Evolutionary conservation across 2,888 invertebrate species (phyloP).

Genomic region (Bhutanitis thaidina): DNA sequence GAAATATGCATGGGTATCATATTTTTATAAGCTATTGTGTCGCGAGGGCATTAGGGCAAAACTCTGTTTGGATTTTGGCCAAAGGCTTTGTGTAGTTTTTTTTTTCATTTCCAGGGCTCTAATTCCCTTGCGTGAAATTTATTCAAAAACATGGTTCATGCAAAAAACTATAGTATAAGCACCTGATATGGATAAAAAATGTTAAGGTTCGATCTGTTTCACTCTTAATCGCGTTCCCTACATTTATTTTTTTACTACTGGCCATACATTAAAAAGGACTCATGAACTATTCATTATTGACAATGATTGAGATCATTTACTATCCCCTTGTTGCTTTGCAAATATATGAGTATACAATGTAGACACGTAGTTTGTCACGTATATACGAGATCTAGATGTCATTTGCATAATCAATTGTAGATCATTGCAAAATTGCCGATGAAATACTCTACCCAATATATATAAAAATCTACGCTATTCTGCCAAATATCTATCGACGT

Average conservation of each 20-base stretch:
- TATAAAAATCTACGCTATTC: too few species aligned
- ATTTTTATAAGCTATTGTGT: constrained; percentile 36
- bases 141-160: constrained; percentile 9
- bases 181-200: constrained; percentile 13
- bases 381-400: too few species aligned
- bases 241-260: background rate
- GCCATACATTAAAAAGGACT: too few species aligned
- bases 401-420: too few species aligned
- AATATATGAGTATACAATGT: too few species aligned
- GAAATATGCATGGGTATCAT: constrained; percentile 49
- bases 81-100: constrained; percentile 19
- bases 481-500: too few species aligned
- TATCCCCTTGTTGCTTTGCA: too few species aligned
- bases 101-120: constrained; percentile 15
- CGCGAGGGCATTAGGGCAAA: constrained; percentile 41
- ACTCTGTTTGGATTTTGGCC: constrained; percentile 29
- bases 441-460: too few species aligned
- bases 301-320: too few species aligned
- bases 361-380: too few species aligned
- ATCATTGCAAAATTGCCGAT: too few species aligned
- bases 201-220: background rate
- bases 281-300: too few species aligned
- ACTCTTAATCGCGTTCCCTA: constrained; percentile 27
- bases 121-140: constrained; percentile 18
- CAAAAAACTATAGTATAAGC: constrained; percentile 10